A percentile compares a stretch with the other conserved stretches of the same genome.
phyloP scores from a whole-genome alignment of 2,113 vertebrate species.

The Eptesicus fuscus region DNA sequence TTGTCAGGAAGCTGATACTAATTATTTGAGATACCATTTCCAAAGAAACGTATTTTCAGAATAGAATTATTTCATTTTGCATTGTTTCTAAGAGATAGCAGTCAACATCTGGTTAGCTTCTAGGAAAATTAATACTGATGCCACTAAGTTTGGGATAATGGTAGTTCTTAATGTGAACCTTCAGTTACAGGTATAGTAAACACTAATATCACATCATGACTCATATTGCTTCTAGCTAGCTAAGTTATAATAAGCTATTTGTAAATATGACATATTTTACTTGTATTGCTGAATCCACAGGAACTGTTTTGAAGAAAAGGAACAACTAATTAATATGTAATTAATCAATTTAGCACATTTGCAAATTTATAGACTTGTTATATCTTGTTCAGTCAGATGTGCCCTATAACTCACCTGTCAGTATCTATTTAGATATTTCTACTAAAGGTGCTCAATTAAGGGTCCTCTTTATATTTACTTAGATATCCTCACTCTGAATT shows the following conservation, averaged over 20 bases:
- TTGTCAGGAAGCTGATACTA: slow-evolving; percentile 4
- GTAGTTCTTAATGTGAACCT: not conserved
- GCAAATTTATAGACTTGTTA: not conserved
- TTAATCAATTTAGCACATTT: slow-evolving; percentile 25
- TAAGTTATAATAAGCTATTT: not conserved
- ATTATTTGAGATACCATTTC: not conserved
- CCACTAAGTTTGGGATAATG: not conserved
- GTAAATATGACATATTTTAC: not conserved
- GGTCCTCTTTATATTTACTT: not conserved
- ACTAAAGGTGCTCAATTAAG: not conserved
- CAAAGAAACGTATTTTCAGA: slow-evolving; percentile 8
- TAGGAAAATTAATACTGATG: not conserved
- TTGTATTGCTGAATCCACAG: not conserved
- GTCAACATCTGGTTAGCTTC: not conserved
- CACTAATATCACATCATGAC: not conserved
- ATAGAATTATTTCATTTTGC: slow-evolving; percentile 2
- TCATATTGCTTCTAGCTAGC: not conserved
- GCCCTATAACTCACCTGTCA: not conserved
- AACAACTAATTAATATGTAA: not conserved
- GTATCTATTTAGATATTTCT: not conserved
- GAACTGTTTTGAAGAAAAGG: slow-evolving; percentile 39
- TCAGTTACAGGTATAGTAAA: not conserved
- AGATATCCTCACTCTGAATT: not conserved
- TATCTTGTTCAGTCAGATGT: not conserved
- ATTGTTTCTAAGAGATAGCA: not conserved